Percentiles rank a stretch among this genome's conserved stretches.
These are phyloP conservation scores for Mesocricetus auratus DNA, from an alignment of 2,113 vertebrate species.

Conservation along the genomic window DNA sequence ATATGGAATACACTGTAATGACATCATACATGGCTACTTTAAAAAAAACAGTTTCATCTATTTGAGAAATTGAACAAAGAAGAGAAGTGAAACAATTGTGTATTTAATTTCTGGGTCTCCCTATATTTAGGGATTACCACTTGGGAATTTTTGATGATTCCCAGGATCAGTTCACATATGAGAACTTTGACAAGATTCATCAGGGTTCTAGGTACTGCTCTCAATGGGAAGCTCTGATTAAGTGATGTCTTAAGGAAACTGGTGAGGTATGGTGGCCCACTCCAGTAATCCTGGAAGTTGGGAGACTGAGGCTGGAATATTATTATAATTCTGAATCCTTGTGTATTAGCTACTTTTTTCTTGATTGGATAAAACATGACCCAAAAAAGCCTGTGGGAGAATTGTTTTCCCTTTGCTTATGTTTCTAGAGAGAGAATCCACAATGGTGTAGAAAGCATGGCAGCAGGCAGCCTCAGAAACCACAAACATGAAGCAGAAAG, in stretches of 20 bases:
- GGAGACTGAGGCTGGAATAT: not conserved
- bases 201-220: not conserved
- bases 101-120: constrained; percentile 24
- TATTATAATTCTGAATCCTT: not conserved
- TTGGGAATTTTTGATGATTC: constrained; percentile 59
- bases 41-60: constrained; percentile 81
- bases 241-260: constrained; percentile 41
- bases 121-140: constrained; percentile 60
- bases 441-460: not conserved
- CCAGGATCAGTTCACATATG: not conserved
- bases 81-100: constrained; percentile 6
- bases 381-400: not conserved
- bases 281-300: not conserved
- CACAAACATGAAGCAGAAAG: not conserved
- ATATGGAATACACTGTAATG: constrained; percentile 79
- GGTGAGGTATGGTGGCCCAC: not conserved
- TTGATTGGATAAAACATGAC: not conserved
- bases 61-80: constrained; percentile 69
- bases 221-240: constrained; percentile 37
- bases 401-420: not conserved
- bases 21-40: constrained; percentile 78
- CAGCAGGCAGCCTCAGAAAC: not conserved
- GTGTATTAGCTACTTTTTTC: not conserved
- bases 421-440: not conserved
- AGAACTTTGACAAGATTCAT: constrained; percentile 41